phyloP scores from a whole-genome alignment of 2,113 vertebrate species.

The Sinocyclocheilus anophthalmus region DNA sequence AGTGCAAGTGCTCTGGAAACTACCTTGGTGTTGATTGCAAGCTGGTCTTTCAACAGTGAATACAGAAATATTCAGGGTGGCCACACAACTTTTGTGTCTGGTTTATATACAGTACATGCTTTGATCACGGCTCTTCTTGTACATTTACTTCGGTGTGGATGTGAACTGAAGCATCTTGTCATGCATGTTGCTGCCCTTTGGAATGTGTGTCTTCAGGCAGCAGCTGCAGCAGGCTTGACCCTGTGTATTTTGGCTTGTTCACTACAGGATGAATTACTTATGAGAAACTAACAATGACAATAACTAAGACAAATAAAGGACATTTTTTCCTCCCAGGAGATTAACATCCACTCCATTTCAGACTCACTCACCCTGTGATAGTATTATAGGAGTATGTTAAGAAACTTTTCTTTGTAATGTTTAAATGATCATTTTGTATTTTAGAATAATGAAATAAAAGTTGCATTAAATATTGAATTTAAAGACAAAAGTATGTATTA shows the following conservation, averaged over 20 bases:
- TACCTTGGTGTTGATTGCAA: background rate
- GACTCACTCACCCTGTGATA: background rate
- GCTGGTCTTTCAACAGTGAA: background rate
- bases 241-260: conserved; percentile 33
- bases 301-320: conserved; percentile 2
- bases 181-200: conserved; percentile 19
- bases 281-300: conserved; percentile 4
- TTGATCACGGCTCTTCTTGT: background rate
- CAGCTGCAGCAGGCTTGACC: conserved; percentile 17
- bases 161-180: conserved; percentile 10
- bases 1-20: background rate
- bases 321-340: conserved; percentile 14
- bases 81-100: background rate
- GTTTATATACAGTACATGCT: background rate
- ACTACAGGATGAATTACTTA: conserved; percentile 23
- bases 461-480: too few species aligned
- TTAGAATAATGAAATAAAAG: too few species aligned
- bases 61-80: conserved; percentile 2
- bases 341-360: background rate
- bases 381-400: background rate
- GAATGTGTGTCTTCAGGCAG: conserved; percentile 33
- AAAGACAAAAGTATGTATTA: too few species aligned
- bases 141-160: conserved; percentile 12
- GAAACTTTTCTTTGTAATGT: background rate
- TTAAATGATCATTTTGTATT: too few species aligned